phyloP scores from a whole-genome alignment of 2,888 invertebrate species.

The Philaethria dido region DNA sequence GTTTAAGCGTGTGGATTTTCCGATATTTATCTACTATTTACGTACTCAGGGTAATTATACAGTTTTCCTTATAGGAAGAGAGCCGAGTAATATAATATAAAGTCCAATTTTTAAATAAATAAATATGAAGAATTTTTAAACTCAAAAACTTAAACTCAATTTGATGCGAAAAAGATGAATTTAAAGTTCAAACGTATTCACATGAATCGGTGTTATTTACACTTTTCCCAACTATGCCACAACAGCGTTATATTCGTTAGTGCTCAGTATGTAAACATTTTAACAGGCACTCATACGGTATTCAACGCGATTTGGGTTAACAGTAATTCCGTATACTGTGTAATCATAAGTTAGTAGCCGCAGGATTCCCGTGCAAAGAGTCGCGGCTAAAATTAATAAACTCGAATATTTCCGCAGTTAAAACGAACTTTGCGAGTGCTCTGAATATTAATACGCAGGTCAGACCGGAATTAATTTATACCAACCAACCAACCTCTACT shows the following conservation, averaged over 20 bases:
- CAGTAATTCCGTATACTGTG: conserved; percentile 21
- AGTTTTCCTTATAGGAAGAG: too few relatives aligned
- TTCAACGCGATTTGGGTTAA: conserved; percentile 21
- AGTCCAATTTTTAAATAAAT: too few relatives aligned
- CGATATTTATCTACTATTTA: too few relatives aligned
- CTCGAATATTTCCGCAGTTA: conserved; percentile 70
- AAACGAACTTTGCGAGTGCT: conserved; percentile 76
- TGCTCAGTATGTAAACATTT: background rate
- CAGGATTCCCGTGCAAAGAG: conserved; percentile 52
- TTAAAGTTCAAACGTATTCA: too few relatives aligned
- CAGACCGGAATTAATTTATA: conserved; percentile 76
- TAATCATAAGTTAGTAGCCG: conserved; percentile 31
- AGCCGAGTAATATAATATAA: too few relatives aligned
- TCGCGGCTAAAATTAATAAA: conserved; percentile 72
- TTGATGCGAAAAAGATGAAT: too few relatives aligned
- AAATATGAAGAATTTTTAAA: too few relatives aligned
- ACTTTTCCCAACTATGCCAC: background rate
- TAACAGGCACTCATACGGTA: conserved; percentile 8
- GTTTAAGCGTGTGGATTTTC: too few relatives aligned
- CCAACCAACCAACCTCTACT: conserved; percentile 60
- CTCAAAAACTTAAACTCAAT: too few relatives aligned
- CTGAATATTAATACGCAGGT: conserved; percentile 80
- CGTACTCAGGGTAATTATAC: too few relatives aligned
- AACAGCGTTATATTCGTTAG: background rate
- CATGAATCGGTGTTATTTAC: background rate